Evolutionary conservation across 37 sponge, comb jelly and placozoan species (phyloP), one percentile per base, ranked within the genome.

Genomic region (Agelas oroides): DNA sequence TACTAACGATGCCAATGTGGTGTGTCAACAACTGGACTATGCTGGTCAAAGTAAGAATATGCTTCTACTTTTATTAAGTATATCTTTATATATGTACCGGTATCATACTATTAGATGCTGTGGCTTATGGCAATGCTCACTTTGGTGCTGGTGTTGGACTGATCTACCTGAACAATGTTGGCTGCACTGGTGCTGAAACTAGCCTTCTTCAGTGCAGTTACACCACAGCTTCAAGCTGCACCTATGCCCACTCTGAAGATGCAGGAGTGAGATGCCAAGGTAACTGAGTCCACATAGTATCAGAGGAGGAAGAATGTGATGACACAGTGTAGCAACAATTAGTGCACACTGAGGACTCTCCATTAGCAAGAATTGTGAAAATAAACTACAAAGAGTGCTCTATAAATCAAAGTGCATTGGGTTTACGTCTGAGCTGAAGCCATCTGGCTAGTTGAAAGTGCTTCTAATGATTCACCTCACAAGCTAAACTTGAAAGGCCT

Each of bases 131-230:
- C 35, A 39, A 36, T 40, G 76, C 76, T 57, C 76, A 75, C 8
- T 75, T 75, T 56, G 76, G 76, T 19, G 59, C 57, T 57, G 76
- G 76, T 34, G 34, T 75, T 28, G 76, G 76, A 56, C 53, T 16
- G 14, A 75, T 34, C 24, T 56, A 34, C 35, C 76, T 75, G 14
- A 34, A 75, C 34, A 27, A 56, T 31, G 57, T 75, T 0, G 34
- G 25, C 1, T 75, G 76, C 34, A 25, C 59, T 16, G 76, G 76
- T 27, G 24, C 57, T 21, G 76, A 75, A 25, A 16, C 28, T 15
- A 12, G 58, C 17, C 58, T 75, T n/a, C 28, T 75, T 75, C 56
- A 75, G 56, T 75, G 76, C 59, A 30, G 25, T 24, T 27, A 33
- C 25, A 56, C 32, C 59, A 27, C 57, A 17, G 27, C 72, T 40